These are phyloP conservation scores for Pyrrhia umbra DNA, from an alignment of 2,888 invertebrate genomes.

Conservation along the genomic window DNA sequence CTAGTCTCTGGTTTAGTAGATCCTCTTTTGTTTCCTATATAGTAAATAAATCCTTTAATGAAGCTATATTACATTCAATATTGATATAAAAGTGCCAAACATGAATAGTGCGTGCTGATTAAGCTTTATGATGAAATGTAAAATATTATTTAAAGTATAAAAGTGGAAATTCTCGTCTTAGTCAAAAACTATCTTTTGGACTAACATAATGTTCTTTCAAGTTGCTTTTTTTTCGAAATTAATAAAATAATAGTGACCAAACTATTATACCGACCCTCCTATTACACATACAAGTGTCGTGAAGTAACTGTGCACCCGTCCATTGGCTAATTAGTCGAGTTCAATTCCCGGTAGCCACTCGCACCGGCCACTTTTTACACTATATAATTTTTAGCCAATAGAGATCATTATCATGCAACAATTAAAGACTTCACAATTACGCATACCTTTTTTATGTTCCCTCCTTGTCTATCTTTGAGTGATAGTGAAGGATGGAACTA, in stretches of 20 bases:
- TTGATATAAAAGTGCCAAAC: no score
- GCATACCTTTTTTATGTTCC: slow-evolving; percentile 64
- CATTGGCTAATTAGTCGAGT: slow-evolving; percentile 80
- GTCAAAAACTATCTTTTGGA: no score
- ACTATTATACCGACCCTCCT: slow-evolving; percentile 64
- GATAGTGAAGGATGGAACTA: slow-evolving; percentile 1
- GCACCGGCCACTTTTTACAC: slow-evolving; percentile 73
- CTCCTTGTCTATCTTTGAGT: slow-evolving; percentile 27
- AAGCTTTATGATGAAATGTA: no score
- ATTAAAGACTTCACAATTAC: slow-evolving; percentile 77
- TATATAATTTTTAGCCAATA: slow-evolving; percentile 80
- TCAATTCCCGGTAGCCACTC: slow-evolving; percentile 76
- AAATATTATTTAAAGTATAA: no score
- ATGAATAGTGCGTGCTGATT: no score
- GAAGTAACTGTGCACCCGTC: slow-evolving; percentile 73
- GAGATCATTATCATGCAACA: slow-evolving; percentile 77
- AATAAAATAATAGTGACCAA: neutral
- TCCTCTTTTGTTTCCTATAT: no score
- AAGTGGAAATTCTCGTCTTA: no score
- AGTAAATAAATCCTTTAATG: no score
- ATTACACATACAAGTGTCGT: slow-evolving; percentile 72
- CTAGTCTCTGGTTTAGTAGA: no score
- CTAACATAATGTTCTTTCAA: no score
- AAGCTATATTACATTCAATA: no score
- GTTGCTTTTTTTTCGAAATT: no score